Percentiles rank a stretch among this genome's conserved stretches.
These are phyloP conservation scores for Stichopus horrens DNA, from an alignment of 53 echinoderm and acorn worm genomes.

Conservation along the genomic window DNA sequence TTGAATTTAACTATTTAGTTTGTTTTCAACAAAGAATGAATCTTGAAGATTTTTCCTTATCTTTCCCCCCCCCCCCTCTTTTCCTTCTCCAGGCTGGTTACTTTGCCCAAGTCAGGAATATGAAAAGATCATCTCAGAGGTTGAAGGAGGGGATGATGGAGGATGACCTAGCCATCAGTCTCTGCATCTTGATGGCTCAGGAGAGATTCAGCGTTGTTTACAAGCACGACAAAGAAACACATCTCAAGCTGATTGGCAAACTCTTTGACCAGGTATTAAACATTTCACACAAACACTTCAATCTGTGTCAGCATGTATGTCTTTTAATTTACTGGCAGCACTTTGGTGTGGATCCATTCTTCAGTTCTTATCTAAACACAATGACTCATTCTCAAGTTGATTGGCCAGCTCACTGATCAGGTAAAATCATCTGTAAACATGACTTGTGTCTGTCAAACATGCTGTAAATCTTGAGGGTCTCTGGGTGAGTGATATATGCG, in stretches of 20 bases:
- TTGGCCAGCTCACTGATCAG: too few relatives aligned
- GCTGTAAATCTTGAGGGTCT: too few relatives aligned
- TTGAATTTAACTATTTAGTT: neutral
- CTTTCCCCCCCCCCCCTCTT: neutral
- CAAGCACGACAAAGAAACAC: constrained; percentile 67
- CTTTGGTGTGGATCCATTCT: too few relatives aligned
- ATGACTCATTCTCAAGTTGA: too few relatives aligned
- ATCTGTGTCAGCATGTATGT: neutral
- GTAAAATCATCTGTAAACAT: too few relatives aligned
- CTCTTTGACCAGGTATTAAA: constrained; percentile 89
- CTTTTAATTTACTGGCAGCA: too few relatives aligned
- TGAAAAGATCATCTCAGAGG: constrained; percentile 91
- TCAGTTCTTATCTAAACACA: too few relatives aligned
- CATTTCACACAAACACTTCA: neutral
- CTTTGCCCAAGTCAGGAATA: constrained; percentile 96
- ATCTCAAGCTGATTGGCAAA: constrained; percentile 97
- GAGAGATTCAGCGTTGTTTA: constrained; percentile 88
- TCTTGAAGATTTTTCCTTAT: neutral
- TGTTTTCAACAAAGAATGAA: neutral
- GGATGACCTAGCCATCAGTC: constrained; percentile 74
- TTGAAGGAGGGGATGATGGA: constrained; percentile 89
- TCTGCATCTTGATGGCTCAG: constrained; percentile 97
- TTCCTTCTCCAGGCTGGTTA: constrained; percentile 76
- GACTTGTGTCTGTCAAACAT: too few relatives aligned
- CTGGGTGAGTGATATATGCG: too few relatives aligned